These are phyloP conservation scores for Strigamia crassipes DNA, from an alignment of 2,888 invertebrate genomes.

Conservation along the genomic window DNA sequence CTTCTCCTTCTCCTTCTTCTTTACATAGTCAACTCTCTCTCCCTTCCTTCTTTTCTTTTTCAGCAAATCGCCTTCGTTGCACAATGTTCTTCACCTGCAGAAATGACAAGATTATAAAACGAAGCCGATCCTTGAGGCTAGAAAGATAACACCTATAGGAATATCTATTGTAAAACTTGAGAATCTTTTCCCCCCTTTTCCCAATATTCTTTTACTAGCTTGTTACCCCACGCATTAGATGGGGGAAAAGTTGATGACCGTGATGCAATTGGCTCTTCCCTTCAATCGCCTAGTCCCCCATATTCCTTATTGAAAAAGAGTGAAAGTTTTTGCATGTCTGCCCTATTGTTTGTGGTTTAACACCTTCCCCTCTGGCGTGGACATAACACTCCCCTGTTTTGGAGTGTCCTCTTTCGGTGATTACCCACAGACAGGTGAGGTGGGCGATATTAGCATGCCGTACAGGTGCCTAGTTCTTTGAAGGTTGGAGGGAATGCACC, in stretches of 20 bases:
- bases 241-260: conserved; percentile 20
- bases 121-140: conserved; percentile 13
- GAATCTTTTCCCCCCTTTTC: conserved; percentile 2
- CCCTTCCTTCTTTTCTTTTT: conserved; percentile 2
- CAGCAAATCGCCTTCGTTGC: conserved; percentile 10
- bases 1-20: neutral
- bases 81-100: conserved; percentile 46
- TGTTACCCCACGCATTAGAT: conserved; percentile 18
- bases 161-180: neutral
- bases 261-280: conserved; percentile 27
- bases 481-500: conserved; percentile 1
- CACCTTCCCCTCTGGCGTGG: conserved; percentile 6
- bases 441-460: conserved; percentile 13
- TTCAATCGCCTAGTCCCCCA: neutral
- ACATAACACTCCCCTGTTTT: conserved; percentile 12
- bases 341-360: neutral
- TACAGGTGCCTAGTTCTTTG: neutral
- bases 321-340: conserved; percentile 26
- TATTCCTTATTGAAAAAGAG: conserved; percentile 28
- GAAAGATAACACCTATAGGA: conserved; percentile 44
- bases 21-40: neutral
- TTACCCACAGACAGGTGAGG: conserved; percentile 31
- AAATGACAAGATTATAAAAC: conserved; percentile 45
- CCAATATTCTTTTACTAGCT: neutral
- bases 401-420: conserved; percentile 44